A percentile compares a stretch with the other conserved stretches of the same genome.
phyloP scores from a whole-genome alignment of 2,888 invertebrate species.

The Lampropteryx suffumata region DNA sequence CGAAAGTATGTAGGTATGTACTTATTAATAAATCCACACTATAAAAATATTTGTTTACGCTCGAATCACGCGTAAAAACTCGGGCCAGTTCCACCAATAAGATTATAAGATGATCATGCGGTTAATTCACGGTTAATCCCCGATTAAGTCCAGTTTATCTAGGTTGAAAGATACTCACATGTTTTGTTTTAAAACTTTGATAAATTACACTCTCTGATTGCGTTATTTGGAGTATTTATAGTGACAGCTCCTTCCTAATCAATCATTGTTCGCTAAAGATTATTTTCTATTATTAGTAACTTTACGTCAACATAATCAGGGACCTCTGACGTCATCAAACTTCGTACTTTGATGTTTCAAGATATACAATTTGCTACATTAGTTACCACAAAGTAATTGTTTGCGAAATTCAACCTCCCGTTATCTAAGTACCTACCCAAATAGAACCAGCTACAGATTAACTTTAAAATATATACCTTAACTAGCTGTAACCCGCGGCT shows the following conservation, averaged over 20 bases:
- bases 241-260: too few species aligned
- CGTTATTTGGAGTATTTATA: too few species aligned
- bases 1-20: too few species aligned
- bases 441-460: too few species aligned
- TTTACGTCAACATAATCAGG: constrained; percentile 38
- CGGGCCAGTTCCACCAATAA: constrained; percentile 18
- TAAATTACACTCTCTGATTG: too few species aligned
- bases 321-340: constrained; percentile 17
- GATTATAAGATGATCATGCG: constrained; percentile 15
- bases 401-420: too few species aligned
- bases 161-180: not conserved
- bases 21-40: too few species aligned
- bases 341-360: constrained; percentile 30
- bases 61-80: constrained; percentile 12
- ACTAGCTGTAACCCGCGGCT: too few species aligned
- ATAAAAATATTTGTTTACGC: too few species aligned
- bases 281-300: constrained; percentile 35
- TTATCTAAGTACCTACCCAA: too few species aligned
- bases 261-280: constrained; percentile 23
- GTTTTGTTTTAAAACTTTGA: too few species aligned
- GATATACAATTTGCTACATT: not conserved
- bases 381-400: not conserved
- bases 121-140: constrained; percentile 10
- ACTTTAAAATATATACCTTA: too few species aligned
- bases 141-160: constrained; percentile 5